Percentiles rank a stretch among this genome's conserved stretches.
Evolutionary conservation across 2,797 vertebrate species (phyloP).

Genomic region (Pristis pectinata): DNA sequence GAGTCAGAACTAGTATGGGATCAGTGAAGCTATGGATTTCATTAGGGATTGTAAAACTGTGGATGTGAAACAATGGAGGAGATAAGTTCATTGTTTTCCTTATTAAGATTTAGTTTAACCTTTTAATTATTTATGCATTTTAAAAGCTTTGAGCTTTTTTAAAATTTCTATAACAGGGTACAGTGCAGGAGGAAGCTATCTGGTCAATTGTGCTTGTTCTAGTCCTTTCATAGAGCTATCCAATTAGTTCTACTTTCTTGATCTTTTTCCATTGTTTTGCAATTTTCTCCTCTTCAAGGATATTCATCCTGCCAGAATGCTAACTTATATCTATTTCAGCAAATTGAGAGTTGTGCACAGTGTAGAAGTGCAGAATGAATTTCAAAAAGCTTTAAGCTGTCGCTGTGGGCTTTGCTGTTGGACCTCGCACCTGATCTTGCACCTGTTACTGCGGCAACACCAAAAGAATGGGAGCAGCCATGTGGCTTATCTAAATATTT

Average conservation of each 20-base stretch:
- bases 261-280: background rate
- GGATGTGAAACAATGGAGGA: no score
- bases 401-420: background rate
- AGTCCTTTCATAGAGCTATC: background rate
- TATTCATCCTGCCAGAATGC: background rate
- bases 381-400: background rate
- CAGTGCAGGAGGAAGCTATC: background rate
- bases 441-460: background rate
- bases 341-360: background rate
- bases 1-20: no score
- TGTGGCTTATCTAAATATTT: background rate
- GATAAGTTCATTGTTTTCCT: no score
- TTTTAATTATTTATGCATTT: no score
- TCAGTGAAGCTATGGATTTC: no score
- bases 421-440: background rate
- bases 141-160: no score
- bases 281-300: background rate
- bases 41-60: no score
- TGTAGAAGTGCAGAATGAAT: background rate
- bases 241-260: background rate
- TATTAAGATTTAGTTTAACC: no score
- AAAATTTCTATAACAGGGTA: background rate
- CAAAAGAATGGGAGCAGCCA: background rate
- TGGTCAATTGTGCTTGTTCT: background rate
- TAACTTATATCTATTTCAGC: background rate